phyloP scores from a whole-genome alignment of 1,140 invertebrate genomes.

The Bombus confusus region DNA sequence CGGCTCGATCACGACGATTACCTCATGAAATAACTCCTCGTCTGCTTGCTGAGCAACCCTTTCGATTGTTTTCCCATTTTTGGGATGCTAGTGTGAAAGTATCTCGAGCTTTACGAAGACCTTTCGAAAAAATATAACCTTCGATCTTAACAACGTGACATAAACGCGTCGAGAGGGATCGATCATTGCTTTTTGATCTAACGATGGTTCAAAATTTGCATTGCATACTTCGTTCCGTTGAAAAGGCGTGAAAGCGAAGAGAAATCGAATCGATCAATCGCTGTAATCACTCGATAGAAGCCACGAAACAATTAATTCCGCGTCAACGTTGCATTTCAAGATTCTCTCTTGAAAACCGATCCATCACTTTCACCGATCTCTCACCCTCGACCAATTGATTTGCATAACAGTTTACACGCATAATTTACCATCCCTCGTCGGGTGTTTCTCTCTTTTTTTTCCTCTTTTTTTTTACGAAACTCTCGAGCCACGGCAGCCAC shows the following conservation, averaged over 20 bases:
- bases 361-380: slow-evolving; percentile 48
- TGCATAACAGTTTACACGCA: slow-evolving; percentile 79
- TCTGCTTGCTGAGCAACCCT: slow-evolving; percentile 64
- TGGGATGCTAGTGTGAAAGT: neutral
- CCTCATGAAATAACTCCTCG: slow-evolving; percentile 71
- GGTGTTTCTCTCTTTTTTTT: slow-evolving; percentile 44
- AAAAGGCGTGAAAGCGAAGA: neutral
- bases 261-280: neutral
- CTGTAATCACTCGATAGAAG: neutral
- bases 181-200: neutral
- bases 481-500: neutral
- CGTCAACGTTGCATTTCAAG: slow-evolving; percentile 5
- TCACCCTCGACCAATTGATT: slow-evolving; percentile 73
- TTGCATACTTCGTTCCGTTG: slow-evolving; percentile 8
- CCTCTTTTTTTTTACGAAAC: slow-evolving; percentile 18
- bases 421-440: slow-evolving; percentile 73
- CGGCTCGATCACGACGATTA: slow-evolving; percentile 42
- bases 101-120: neutral
- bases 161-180: neutral
- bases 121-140: neutral
- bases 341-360: slow-evolving; percentile 16
- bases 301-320: slow-evolving; percentile 9
- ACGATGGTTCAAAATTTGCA: neutral
- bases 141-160: neutral
- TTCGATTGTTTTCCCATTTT: slow-evolving; percentile 61